A percentile compares a stretch with the other conserved stretches of the same genome.
These are phyloP conservation scores for Ptilorrhoa leucosticta DNA, from an alignment of 2,113 vertebrate species.

Conservation along the genomic window DNA sequence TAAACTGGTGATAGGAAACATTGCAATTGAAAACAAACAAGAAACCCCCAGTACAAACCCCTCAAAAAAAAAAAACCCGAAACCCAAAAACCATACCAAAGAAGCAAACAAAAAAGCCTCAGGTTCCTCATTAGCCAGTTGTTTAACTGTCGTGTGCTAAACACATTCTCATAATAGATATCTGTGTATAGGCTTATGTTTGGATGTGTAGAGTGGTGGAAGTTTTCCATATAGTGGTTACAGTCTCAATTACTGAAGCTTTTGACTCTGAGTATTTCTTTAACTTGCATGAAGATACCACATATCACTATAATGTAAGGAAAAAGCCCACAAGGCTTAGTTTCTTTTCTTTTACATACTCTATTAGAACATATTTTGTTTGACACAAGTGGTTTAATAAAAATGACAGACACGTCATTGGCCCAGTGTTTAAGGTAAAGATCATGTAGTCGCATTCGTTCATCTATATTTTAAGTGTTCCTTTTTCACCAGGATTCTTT, in stretches of 20 bases:
- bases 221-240: not conserved
- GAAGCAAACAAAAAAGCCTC: not conserved
- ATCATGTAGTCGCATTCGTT: fast-evolving
- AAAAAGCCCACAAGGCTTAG: not conserved
- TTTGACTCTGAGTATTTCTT: not conserved
- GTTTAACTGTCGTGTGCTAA: not conserved
- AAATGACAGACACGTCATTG: not conserved
- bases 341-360: not conserved
- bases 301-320: not conserved
- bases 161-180: not conserved
- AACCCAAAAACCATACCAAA: not conserved
- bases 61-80: not conserved
- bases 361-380: not conserved
- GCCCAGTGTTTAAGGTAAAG: not conserved
- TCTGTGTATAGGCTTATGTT: not conserved
- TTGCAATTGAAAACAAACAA: not conserved
- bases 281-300: not conserved
- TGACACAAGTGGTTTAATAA: not conserved
- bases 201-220: not conserved
- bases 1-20: not conserved
- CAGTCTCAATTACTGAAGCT: not conserved
- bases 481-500: not conserved
- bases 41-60: no score
- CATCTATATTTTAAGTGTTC: not conserved
- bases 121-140: not conserved